Evolutionary conservation across 2,113 vertebrate genomes (phyloP).

Genomic region (Prolemur simus): DNA sequence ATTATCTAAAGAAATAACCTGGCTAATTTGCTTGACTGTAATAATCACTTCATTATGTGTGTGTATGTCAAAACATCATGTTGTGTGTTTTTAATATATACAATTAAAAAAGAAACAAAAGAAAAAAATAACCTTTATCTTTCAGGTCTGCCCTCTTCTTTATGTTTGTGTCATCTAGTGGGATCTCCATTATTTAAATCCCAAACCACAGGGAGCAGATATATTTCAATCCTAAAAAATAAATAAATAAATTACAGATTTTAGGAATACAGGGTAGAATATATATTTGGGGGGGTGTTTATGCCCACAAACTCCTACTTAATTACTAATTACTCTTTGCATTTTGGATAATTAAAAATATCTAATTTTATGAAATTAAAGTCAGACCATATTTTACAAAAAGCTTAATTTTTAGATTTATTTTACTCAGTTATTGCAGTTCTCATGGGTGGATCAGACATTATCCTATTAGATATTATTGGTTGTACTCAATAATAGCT

Average conservation of each 20-base stretch:
- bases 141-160: not conserved
- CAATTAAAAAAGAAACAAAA: not conserved
- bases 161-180: not conserved
- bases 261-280: rapidly evolving
- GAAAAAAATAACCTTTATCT: not conserved
- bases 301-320: not conserved
- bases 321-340: not conserved
- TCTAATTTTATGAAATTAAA: not conserved
- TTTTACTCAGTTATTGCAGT: not conserved
- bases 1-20: not conserved
- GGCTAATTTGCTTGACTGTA: not conserved
- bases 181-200: not conserved
- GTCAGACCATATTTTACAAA: not conserved
- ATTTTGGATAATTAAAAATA: not conserved
- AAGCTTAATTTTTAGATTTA: not conserved
- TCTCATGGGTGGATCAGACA: not conserved
- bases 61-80: not conserved
- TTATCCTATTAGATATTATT: not conserved
- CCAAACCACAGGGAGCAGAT: not conserved
- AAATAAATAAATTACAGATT: not conserved
- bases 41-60: not conserved
- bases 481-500: not conserved
- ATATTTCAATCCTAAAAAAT: not conserved
- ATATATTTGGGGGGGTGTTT: not conserved
- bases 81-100: not conserved